Base-by-base conservation (phyloP, 2,113 vertebrate genomes). In the Erpornis zantholeuca region DNA sequence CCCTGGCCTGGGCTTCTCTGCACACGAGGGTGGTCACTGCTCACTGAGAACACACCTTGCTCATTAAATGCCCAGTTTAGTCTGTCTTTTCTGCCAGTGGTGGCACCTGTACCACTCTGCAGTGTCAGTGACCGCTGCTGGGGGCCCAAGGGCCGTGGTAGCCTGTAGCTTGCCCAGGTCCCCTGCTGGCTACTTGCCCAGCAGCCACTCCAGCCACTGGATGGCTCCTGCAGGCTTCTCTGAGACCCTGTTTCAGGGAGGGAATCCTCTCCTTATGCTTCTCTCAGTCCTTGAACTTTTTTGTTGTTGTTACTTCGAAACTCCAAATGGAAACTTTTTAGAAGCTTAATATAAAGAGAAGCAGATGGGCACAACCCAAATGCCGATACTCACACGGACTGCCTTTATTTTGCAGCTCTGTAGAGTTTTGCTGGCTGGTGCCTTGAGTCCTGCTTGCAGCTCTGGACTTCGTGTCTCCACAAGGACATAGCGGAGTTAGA, bases 391-490 rank as follows among this genome's bases (percentile, higher is more conserved):
- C 27, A 44, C 1, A 0, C 3, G 4, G 64, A 9, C 64, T 79
- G 72, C 76, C 36, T 93, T 93, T 92, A 53, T 90, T 85, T 94
- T 93, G 71, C 92, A 95, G 92, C 88, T 80, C 57, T 44, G 42
- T 88, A 49, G 72, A 57, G 85, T 36, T 75, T 31, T 71, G 81
- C 78, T 75, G 56, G 85, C 78, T 57, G 72, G 40, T 78, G 77
- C 60, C 63, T 70, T 29, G 92, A 73, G 83, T 78, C 36, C 69
- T 29, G 45, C 71, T 2, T 11, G 87, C 90, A 52, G 65, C 87
- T 86, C 64, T 60, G 81, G 65, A 15, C 27, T 52, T 82, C 6
- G 4, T 49, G 65, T 53, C 49, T 76, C 27, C 87, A 71, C 73
- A 50, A 89, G 84, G 87, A 52, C 49, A 1, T 3, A 47, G 70